Percentiles rank a stretch among this genome's conserved stretches.
phyloP scores from a whole-genome alignment of 2,888 invertebrate species.

The Tenthredo notha region DNA sequence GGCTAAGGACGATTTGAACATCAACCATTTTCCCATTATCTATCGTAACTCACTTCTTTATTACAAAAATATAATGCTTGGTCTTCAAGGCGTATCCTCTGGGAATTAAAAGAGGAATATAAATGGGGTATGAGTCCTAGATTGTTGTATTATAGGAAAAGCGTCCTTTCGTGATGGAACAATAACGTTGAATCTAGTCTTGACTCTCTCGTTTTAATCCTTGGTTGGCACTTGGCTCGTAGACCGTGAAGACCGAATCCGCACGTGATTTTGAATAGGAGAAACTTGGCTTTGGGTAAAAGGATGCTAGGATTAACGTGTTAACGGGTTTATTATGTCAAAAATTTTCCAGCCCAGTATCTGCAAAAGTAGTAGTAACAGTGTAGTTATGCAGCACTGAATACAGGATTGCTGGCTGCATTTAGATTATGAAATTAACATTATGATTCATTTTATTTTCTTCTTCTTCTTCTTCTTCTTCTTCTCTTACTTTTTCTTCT shows the following conservation, averaged over 20 bases:
- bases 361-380: conserved; percentile 62
- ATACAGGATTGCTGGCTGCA: conserved; percentile 65
- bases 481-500: too few relatives aligned
- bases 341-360: conserved; percentile 63
- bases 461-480: too few relatives aligned
- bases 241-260: neutral
- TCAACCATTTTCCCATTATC: neutral
- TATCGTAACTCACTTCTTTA: neutral
- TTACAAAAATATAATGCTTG: neutral
- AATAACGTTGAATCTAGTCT: neutral
- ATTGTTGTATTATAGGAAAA: neutral
- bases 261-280: neutral
- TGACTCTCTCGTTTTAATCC: neutral
- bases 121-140: neutral
- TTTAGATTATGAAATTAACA: conserved; percentile 71
- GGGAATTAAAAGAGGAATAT: neutral
- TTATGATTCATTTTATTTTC: neutral
- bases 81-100: neutral
- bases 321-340: conserved; percentile 71
- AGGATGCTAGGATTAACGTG: conserved; percentile 65
- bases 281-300: conserved; percentile 33
- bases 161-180: neutral
- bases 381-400: neutral
- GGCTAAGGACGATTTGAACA: neutral
- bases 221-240: conserved; percentile 5